Base-by-base conservation (phyloP, 2,797 vertebrate species). In the Gallinago solitaria region DNA sequence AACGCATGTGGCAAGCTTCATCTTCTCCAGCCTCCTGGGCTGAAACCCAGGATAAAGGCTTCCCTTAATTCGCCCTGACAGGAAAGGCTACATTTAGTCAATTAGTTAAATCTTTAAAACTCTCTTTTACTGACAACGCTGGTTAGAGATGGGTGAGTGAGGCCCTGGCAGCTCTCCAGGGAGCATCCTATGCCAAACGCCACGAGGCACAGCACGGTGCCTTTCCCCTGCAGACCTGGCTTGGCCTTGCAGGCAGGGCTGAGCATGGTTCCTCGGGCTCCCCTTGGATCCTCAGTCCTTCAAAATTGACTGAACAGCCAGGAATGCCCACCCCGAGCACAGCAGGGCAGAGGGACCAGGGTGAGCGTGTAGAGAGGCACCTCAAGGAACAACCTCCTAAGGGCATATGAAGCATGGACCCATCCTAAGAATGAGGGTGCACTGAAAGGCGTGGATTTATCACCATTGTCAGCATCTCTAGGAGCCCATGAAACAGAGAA, bases 41-140 rank as follows among this genome's bases (percentile, higher is more conserved):
- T 3, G 9, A 53, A 83, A 82, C 35, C 54, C 65, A 67, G 71
- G 51, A 71, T 78, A 41, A 96, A 86, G 63, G 33, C 33, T 94
- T 93, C 43, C 41, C 63, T 41, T 95, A 90, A 97, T 93, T 65
- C 2, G 1, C 57, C 28, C 75, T 82, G 95, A 89, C 90, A 96
- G 81, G 84, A 86, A 86, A 93, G 83, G 75, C 94, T 94, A 69
- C 83, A 9, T 84, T 87, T 81, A 69, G 82, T 78, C 84, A 91
- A 96, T 90, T 94, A 96, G 82, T 86, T 83, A 78, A 92, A 94
- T 41, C 80, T 92, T 89, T 56, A 45, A 92, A 90, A 61, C 53
- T 64, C 88, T 65, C 81, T 90, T 79, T 86, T 80, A 50, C 84
- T 87, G 84, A 93, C 93, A 83, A 21, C 0, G 1, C 39, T 2